These are phyloP conservation scores for Calidris pugnax DNA, from an alignment of 2,113 vertebrate genomes.

Conservation along the genomic window DNA sequence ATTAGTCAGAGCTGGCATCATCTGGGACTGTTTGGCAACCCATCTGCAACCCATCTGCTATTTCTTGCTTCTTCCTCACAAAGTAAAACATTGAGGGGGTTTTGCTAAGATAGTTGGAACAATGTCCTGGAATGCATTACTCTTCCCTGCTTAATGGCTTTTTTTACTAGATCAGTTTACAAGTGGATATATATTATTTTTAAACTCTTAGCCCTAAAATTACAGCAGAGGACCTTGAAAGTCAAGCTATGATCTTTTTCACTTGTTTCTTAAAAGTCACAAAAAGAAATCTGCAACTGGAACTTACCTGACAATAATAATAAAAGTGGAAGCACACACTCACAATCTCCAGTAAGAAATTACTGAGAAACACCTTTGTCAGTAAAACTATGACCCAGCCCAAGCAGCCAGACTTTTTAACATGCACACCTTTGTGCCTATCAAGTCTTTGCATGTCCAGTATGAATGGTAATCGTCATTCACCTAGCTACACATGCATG, in stretches of 20 bases:
- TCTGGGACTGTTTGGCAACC: background rate
- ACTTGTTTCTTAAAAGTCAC: background rate
- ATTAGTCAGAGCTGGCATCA: slow-evolving; percentile 37
- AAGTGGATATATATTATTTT: background rate
- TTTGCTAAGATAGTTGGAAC: slow-evolving; percentile 9
- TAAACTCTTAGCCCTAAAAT: background rate
- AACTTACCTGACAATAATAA: background rate
- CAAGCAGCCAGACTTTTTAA: background rate
- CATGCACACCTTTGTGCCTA: no score
- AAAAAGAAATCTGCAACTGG: background rate
- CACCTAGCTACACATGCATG: background rate
- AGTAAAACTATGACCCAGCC: background rate
- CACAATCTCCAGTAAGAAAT: background rate
- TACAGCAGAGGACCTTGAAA: background rate
- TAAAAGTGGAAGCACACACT: background rate
- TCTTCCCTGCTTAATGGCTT: background rate
- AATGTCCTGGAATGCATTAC: background rate
- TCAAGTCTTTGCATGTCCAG: background rate
- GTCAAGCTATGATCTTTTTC: background rate
- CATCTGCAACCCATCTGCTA: slow-evolving; percentile 4
- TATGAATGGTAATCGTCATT: background rate
- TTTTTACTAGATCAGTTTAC: background rate
- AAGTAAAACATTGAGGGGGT: slow-evolving; percentile 16
- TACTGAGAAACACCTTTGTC: background rate
- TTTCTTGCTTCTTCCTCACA: slow-evolving; percentile 1